Evolutionary conservation across 2,888 invertebrate species (phyloP), one percentile per base, ranked within the genome.

Genomic region (Erpobdella octoculata): DNA sequence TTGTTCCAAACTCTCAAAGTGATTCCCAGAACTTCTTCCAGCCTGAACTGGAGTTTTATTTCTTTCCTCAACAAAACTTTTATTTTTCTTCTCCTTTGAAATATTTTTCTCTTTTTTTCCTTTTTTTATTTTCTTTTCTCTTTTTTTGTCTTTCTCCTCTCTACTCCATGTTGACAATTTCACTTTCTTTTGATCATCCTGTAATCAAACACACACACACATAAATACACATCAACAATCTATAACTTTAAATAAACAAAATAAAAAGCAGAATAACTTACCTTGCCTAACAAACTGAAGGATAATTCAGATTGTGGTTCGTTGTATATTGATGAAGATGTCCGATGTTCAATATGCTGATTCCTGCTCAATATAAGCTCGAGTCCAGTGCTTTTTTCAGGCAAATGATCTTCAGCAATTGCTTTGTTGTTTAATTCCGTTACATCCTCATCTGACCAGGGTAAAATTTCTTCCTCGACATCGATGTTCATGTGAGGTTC

Each of bases 371-470:
- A 38, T 12, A 65, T 65, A 12, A 65, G 65, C 21, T 65, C 65
- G 21, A 65, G 65, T n/a, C 65, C 65, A n/a, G n/a, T n/a, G n/a
- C n/a, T n/a, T n/a, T n/a, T n/a, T n/a, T n/a, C n/a, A n/a, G n/a
- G n/a, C n/a, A n/a, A n/a, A n/a, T n/a, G n/a, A 25, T 53, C 53
- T 53, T 25, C 8, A 36, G 18, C 25, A 35, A 28, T 36, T 36
- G 38, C 36, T 65, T 1, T 46, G 48, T 38, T 21, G 46, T n/a
- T n/a, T n/a, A n/a, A n/a, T n/a, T n/a, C n/a, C n/a, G n/a, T n/a
- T n/a, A n/a, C n/a, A n/a, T 69, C 69, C 15, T 46, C 69, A 69
- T 69, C 69, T 33, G 69, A 48, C 69, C 69, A 69, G 5, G 69
- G 69, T 9, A 69, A 35, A n/a, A 69, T 35, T 46, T 58, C 69